Evolutionary conservation across 2,888 invertebrate genomes (phyloP).

Genomic region (Mechanitis mazaeus): DNA sequence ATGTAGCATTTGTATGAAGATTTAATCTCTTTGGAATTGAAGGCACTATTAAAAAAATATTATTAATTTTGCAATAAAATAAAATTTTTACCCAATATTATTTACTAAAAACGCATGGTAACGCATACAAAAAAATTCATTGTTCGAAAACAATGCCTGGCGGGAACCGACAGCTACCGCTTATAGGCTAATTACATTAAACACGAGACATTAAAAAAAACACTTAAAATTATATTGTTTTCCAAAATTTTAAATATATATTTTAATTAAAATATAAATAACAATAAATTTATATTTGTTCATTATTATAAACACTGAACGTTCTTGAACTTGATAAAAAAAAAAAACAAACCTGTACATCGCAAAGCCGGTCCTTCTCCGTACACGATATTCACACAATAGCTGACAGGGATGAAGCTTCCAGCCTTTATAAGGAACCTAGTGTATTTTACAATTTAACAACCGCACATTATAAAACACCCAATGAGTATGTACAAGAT

Average conservation of each 20-base stretch:
- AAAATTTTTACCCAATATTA: background rate
- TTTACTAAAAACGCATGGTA: background rate
- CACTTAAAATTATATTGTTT: background rate
- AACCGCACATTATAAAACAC: constrained; percentile 16
- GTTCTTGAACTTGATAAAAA: constrained; percentile 29
- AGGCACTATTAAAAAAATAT: too few species aligned
- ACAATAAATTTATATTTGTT: background rate
- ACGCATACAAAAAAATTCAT: background rate
- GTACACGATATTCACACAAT: constrained; percentile 43
- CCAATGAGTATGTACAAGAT: background rate
- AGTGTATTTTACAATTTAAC: constrained; percentile 46
- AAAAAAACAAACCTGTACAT: constrained; percentile 66
- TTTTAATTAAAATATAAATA: too few species aligned
- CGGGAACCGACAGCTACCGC: background rate
- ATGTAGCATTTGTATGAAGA: too few species aligned
- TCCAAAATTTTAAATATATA: background rate
- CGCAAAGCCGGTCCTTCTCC: constrained; percentile 32
- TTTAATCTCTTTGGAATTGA: too few species aligned
- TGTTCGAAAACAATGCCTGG: constrained; percentile 1
- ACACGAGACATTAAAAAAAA: background rate
- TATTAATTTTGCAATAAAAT: background rate
- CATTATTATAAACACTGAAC: background rate
- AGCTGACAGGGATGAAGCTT: constrained; percentile 42
- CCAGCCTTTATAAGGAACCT: constrained; percentile 57
- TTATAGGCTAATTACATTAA: background rate